A percentile compares a stretch with the other conserved stretches of the same genome.
Evolutionary conservation across 2,113 vertebrate species (phyloP).

Genomic region (Daubentonia madagascariensis): DNA sequence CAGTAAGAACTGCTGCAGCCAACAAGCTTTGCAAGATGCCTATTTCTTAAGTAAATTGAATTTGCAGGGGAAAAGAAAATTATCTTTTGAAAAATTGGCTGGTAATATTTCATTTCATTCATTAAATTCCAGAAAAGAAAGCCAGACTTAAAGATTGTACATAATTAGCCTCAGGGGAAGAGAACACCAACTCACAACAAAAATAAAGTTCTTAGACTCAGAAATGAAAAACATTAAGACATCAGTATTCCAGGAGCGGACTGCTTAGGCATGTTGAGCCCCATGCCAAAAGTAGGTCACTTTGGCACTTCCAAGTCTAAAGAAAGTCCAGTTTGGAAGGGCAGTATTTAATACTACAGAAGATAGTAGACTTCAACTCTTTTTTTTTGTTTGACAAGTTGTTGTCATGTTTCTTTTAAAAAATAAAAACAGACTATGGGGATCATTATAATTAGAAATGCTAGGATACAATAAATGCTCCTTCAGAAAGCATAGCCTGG

Average conservation of each 20-base stretch:
- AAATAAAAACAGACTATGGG: not conserved
- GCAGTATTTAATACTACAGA: not conserved
- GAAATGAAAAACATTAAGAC: not conserved
- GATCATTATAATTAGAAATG: not conserved
- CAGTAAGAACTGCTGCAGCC: not conserved
- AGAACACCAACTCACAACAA: not conserved
- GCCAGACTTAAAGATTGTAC: not conserved
- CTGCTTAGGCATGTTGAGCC: not conserved
- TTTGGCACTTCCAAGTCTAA: not conserved
- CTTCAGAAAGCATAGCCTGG: not conserved
- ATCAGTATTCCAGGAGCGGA: not conserved
- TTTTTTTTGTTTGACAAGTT: not conserved
- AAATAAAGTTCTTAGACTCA: not conserved
- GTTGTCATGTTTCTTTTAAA: not conserved
- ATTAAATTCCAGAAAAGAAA: not conserved
- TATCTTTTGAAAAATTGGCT: not conserved
- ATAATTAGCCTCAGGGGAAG: not conserved
- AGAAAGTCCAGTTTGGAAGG: not conserved
- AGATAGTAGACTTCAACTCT: not conserved
- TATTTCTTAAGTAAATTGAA: not conserved
- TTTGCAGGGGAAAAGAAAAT: not conserved
- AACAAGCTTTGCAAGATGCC: not conserved
- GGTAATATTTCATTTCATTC: slow-evolving; percentile 12
- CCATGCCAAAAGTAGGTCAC: not conserved
- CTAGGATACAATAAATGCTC: not conserved